These are phyloP conservation scores for Aphaenogaster rudis DNA, from an alignment of 1,140 invertebrate genomes.

Conservation along the genomic window DNA sequence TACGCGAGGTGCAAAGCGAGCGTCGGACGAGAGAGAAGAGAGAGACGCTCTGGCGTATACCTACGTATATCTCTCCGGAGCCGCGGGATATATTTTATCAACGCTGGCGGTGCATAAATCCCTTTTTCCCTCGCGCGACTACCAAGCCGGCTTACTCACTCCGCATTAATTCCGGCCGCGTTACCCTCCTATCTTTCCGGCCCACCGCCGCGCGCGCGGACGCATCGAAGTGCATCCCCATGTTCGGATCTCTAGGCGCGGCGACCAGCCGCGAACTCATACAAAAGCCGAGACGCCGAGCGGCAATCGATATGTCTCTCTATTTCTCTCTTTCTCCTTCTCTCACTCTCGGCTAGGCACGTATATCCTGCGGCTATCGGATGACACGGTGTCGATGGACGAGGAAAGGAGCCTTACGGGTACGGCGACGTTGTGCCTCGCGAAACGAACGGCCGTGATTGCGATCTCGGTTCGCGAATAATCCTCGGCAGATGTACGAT, in stretches of 20 bases:
- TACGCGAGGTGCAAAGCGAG: constrained; percentile 34
- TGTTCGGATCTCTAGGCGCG: constrained; percentile 45
- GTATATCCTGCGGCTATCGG: constrained; percentile 46
- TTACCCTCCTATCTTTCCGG: constrained; percentile 69
- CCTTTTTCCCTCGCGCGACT: constrained; percentile 39
- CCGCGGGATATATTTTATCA: constrained; percentile 68
- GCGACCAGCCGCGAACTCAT: constrained; percentile 22
- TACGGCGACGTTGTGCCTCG: constrained; percentile 7
- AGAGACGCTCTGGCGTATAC: neutral
- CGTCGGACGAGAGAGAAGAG: neutral
- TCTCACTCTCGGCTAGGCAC: constrained; percentile 38
- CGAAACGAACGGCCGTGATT: constrained; percentile 46
- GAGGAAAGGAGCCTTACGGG: constrained; percentile 35
- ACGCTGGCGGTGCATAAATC: constrained; percentile 57
- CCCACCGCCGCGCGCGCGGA: constrained; percentile 36
- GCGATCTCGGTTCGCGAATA: constrained; percentile 56
- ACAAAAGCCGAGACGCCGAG: constrained; percentile 45
- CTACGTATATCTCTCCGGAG: constrained; percentile 10
- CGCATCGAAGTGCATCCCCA: constrained; percentile 65
- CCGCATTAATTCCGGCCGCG: constrained; percentile 72
- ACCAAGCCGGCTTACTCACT: constrained; percentile 68
- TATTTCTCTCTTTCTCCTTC: neutral
- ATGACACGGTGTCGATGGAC: constrained; percentile 62
- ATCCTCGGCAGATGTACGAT: constrained; percentile 32
- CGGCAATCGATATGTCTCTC: constrained; percentile 70